Base-by-base conservation (phyloP, 1,140 invertebrate species). In the Drosophila trapezifrons region DNA sequence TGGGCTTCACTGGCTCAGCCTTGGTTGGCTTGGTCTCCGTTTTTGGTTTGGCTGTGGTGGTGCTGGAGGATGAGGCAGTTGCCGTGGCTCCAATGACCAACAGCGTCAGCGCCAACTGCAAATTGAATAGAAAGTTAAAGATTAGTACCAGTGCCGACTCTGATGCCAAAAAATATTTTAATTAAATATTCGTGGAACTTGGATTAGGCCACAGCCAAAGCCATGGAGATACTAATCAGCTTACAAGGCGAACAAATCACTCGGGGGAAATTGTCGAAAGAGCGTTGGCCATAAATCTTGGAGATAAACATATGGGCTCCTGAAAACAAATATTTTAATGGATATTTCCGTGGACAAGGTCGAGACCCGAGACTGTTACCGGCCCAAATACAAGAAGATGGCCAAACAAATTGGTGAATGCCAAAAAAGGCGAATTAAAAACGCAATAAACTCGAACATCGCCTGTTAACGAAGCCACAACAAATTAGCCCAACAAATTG, bases 341-440 rank as follows among this genome's bases (percentile, higher is more conserved):
- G 52, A 69, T 69, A 29, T 65, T 58, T 63, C 6, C 25, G 22
- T 47, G 27, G 58, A 54, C 81, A 84, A 84, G 81, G 81, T 85
- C 81, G 73, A 73, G 47, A 75, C 52, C 79, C 55, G 43, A 78
- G 46, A 86, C 70, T 86, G 76, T 86, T 86, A 87, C 81, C 75
- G 47, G 58, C 72, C 51, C 18, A 62, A 55, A 60, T 57, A 69
- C 46, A 65, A 69, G 49, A 65, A 75, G 56, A 59, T 76, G 72
- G 59, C 73, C 65, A 67, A 70, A 29, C 83, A 79, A 82, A 65
- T 87, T 83, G 72, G 71, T 77, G 76, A 83, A 87, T 83, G 79
- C 83, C 82, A 78, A 82, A 87, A 87, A 64, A 76, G 78, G 60
- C 78, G 79, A 86, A 86, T 75, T 85, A 85, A 81, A 81, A 67